Conservation (phyloP, 2,797 vertebrate genomes). For the Chloroceryle amazona region DNA sequence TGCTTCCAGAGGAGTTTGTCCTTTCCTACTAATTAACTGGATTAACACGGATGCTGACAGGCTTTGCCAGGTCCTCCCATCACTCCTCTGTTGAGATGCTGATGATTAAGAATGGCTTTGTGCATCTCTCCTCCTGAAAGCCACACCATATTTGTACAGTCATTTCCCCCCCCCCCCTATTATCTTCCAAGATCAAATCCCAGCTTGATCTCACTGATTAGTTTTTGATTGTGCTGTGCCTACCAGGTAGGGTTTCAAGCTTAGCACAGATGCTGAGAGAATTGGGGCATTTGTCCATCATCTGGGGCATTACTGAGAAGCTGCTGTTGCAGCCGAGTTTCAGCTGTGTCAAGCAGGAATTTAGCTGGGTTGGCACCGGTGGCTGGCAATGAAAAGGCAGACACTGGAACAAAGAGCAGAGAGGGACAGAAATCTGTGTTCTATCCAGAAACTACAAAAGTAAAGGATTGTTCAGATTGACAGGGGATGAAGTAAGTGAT, state of each 20-base stretch:
- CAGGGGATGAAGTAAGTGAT: neutral
- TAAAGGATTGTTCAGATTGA: neutral
- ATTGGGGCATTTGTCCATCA: neutral
- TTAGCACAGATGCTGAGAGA: slow-evolving; percentile 35
- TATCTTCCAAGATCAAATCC: slow-evolving; percentile 43
- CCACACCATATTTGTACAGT: neutral
- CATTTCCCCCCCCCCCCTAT: neutral
- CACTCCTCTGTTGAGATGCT: neutral
- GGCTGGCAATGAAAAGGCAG: neutral
- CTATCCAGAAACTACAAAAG: neutral
- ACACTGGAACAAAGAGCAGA: neutral
- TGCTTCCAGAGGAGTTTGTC: slow-evolving; percentile 46
- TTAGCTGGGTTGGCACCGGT: neutral
- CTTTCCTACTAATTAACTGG: slow-evolving; percentile 64
- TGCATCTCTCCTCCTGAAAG: neutral
- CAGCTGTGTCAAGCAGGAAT: neutral
- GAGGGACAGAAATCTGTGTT: neutral
- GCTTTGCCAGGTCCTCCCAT: slow-evolving; percentile 6
- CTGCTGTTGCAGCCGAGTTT: neutral
- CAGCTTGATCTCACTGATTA: slow-evolving; percentile 59
- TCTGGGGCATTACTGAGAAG: slow-evolving; percentile 13
- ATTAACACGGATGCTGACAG: slow-evolving; percentile 50
- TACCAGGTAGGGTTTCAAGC: slow-evolving; percentile 24
- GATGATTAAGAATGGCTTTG: slow-evolving; percentile 32
- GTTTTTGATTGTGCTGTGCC: slow-evolving; percentile 59